Percentiles rank a stretch among this genome's conserved stretches.
Evolutionary conservation across 2,797 vertebrate genomes (phyloP).

Genomic region (Paramormyrops hopkinsi): DNA sequence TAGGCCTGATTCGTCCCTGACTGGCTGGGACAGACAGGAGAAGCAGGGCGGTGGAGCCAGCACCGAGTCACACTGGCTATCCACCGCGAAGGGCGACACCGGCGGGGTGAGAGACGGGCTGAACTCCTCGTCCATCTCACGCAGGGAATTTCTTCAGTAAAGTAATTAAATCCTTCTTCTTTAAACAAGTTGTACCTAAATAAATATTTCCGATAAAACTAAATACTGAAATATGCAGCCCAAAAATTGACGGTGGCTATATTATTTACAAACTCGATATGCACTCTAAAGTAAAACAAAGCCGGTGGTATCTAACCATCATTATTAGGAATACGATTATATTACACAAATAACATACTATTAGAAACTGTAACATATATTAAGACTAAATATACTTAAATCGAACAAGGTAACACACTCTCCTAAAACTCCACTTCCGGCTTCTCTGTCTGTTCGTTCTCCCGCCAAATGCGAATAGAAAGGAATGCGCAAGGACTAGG

Average conservation of each 20-base stretch:
- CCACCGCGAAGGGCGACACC: conserved; percentile 66
- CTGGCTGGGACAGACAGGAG: conserved; percentile 66
- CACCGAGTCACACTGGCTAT: conserved; percentile 59
- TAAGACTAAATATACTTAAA: neutral
- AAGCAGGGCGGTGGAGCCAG: conserved; percentile 65
- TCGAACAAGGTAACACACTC: neutral
- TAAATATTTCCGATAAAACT: neutral
- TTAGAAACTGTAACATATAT: neutral
- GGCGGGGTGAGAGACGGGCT: conserved; percentile 62
- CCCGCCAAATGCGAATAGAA: conserved; percentile 49
- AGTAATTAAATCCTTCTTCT: neutral
- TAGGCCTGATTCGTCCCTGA: conserved; percentile 54
- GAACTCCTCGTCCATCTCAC: conserved; percentile 70
- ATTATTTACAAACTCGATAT: neutral
- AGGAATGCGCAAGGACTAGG: conserved; percentile 44
- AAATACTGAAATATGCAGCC: neutral
- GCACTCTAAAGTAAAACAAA: neutral
- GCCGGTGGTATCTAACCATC: neutral
- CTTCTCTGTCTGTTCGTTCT: conserved; percentile 46
- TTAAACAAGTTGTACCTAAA: neutral
- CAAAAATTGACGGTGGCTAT: neutral
- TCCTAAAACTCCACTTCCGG: neutral
- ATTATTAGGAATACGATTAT: neutral
- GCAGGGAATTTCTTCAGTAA: neutral
- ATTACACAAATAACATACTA: neutral